Base-by-base conservation (phyloP, 2,888 invertebrate species). In the Erebia epiphron region DNA sequence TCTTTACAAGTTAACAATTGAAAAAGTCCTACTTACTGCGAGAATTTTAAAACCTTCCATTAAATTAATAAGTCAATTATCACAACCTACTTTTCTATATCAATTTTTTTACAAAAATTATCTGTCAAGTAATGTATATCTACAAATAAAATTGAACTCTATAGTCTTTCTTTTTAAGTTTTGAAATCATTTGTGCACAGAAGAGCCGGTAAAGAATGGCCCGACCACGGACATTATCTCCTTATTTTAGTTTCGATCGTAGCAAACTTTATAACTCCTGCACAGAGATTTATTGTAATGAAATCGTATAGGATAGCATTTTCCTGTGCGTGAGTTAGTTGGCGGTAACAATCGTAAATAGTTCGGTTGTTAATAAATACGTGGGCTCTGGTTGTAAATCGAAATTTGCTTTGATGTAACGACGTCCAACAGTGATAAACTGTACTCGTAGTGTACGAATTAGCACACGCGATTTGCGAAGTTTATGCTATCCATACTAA, bases 261-360 rank as follows among this genome's bases (percentile, higher is more conserved):
- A 80, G 83, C 83, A 82, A 89, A 89, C 85, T 89, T 90, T 89
- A 89, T 85, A 90, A 87, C 86, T 88, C 79, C 67, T 78, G 75
- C 78, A 71, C 75, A 76, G 78, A 86, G 87, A 91, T 91, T 90
- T 91, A 91, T 91, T 84, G 83, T 86, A 89, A 88, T 88, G 87
- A 89, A 90, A 88, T 86, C 83, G 85, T 84, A 86, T 80, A 83
- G 85, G 85, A 88, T 86, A 87, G 83, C 81, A 82, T 87, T 88
- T 86, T 84, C 83, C 81, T 85, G 83, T 83, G 85, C 85, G 87
- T 86, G 86, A 87, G 84, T 84, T 82, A 82, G 80, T 83, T 80
- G 81, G 78, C 77, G 79, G 81, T 82, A 79, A 78, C 76, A 82
- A 83, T 88, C 87, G 87, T 89, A 88, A 88, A 88, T 86, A 85